A percentile compares a stretch with the other conserved stretches of the same genome.
Conservation (phyloP, 2,113 vertebrate genomes). For the Acanthisitta chloris region DNA sequence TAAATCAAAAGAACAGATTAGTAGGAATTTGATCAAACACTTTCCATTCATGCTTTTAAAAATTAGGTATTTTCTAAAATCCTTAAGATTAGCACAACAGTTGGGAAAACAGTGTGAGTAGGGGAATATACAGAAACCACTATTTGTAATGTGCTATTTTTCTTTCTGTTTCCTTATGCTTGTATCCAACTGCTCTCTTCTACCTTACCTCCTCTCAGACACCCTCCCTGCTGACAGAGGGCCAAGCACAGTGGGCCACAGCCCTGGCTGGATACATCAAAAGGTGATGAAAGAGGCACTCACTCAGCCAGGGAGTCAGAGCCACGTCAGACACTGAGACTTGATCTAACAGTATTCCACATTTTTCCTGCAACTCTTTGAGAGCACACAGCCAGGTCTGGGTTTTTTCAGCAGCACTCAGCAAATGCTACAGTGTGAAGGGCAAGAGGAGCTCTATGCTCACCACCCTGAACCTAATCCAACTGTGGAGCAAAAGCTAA, state of each 20-base stretch:
- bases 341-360: neutral
- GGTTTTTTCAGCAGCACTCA: neutral
- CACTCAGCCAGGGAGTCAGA: neutral
- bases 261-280: neutral
- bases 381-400: neutral
- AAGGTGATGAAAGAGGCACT: neutral
- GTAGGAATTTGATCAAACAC: neutral
- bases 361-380: neutral
- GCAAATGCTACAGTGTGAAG: accelerated
- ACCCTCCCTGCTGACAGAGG: neutral
- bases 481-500: neutral
- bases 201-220: neutral
- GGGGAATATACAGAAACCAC: neutral
- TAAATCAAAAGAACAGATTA: neutral
- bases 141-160: neutral
- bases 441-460: neutral
- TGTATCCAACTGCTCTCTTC: accelerated
- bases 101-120: neutral
- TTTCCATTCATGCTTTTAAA: neutral
- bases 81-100: neutral
- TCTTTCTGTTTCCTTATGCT: neutral
- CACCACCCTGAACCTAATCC: accelerated
- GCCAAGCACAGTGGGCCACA: accelerated
- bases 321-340: accelerated
- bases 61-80: neutral